Conservation (phyloP, 2,113 vertebrate genomes). For the Brachyhypopomus occidentalis region DNA sequence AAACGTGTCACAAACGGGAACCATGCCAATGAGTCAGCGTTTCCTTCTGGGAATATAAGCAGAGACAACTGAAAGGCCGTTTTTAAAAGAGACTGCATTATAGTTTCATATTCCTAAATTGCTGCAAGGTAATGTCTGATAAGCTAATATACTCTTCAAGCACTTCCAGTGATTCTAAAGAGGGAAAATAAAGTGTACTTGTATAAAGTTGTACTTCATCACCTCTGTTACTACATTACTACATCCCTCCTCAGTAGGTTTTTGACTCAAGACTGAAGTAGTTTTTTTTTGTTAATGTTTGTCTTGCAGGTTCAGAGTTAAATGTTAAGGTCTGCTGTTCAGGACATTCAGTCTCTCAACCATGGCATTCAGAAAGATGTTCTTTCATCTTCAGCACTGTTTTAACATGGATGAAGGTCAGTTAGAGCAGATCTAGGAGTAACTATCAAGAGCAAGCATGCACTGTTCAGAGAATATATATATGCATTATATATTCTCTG, state of each 20-base stretch:
- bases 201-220: background rate
- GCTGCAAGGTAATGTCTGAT: background rate
- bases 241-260: background rate
- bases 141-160: background rate
- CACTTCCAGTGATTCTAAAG: background rate
- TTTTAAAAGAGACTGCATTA: constrained; percentile 18
- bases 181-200: background rate
- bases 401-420: background rate
- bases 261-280: background rate
- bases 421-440: background rate
- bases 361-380: background rate
- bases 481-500: background rate
- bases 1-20: constrained; percentile 47
- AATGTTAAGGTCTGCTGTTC: background rate
- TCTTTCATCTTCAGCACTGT: background rate
- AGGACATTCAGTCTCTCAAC: background rate
- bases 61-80: constrained; percentile 17
- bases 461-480: background rate
- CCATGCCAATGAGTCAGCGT: constrained; percentile 28
- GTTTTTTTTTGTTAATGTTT: too few relatives aligned
- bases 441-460: background rate
- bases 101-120: background rate
- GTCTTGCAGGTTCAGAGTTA: background rate
- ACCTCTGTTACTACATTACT: background rate
- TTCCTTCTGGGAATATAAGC: background rate